phyloP scores from a whole-genome alignment of 2,888 invertebrate genomes.

The Melikaiella ostensackeni region DNA sequence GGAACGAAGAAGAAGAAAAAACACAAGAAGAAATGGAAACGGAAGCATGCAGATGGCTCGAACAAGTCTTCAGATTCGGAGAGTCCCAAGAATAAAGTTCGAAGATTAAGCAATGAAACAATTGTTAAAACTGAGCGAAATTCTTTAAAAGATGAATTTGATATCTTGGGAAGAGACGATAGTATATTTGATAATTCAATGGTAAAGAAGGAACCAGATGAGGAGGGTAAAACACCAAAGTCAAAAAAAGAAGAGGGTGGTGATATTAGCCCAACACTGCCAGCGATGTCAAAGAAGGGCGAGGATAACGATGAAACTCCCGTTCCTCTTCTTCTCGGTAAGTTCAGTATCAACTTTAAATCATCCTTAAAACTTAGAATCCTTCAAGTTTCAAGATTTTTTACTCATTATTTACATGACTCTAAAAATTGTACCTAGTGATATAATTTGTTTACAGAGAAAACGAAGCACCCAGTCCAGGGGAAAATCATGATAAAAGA shows the following conservation, averaged over 20 bases:
- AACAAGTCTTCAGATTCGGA: conserved; percentile 56
- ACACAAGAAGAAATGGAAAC: conserved; percentile 73
- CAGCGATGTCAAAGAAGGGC: conserved; percentile 72
- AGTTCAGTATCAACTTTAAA: conserved; percentile 55
- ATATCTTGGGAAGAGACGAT: conserved; percentile 48
- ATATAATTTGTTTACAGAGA: conserved; percentile 59
- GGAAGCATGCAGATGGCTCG: conserved; percentile 66
- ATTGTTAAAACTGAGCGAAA: conserved; percentile 58
- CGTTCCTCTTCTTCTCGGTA: conserved; percentile 69
- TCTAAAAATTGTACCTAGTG: background rate
- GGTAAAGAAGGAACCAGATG: conserved; percentile 47
- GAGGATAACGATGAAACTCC: conserved; percentile 73
- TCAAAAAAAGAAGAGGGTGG: conserved; percentile 39
- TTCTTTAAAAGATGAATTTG: conserved; percentile 52
- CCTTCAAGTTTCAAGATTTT: conserved; percentile 17
- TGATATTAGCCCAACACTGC: conserved; percentile 58
- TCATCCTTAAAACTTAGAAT: background rate
- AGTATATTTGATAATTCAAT: conserved; percentile 62
- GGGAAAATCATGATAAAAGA: conserved; percentile 84
- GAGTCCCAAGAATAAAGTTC: conserved; percentile 53
- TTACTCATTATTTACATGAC: background rate
- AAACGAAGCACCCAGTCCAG: conserved; percentile 72
- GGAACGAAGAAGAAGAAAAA: conserved; percentile 70
- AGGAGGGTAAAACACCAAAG: conserved; percentile 46
- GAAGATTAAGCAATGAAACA: conserved; percentile 74